A percentile compares a stretch with the other conserved stretches of the same genome.
Evolutionary conservation across 2,797 vertebrate species (phyloP).

Genomic region (Chrysocyon brachyurus): DNA sequence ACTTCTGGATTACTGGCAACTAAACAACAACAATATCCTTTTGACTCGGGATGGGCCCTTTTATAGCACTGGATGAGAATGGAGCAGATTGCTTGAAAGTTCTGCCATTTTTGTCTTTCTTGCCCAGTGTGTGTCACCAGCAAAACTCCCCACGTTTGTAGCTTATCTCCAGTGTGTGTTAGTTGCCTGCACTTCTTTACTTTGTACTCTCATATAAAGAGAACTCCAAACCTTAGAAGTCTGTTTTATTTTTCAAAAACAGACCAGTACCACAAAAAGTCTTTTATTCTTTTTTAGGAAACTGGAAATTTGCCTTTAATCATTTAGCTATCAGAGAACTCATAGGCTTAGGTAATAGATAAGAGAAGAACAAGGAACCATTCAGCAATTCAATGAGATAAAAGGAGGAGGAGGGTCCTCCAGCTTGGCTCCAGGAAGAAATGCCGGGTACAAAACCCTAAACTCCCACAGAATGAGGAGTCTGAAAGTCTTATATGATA

Average conservation of each 20-base stretch:
- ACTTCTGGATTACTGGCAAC: not conserved
- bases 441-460: not conserved
- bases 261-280: not conserved
- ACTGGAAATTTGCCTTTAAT: conserved; percentile 47
- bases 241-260: conserved; percentile 43
- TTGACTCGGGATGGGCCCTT: not conserved
- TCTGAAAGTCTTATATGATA: not conserved
- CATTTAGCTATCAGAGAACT: conserved; percentile 50
- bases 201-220: not conserved
- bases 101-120: not conserved
- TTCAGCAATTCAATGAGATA: conserved; percentile 18
- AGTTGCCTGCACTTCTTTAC: not conserved
- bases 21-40: not conserved
- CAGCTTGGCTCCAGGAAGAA: not conserved
- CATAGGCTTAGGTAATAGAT: conserved; percentile 24
- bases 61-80: not conserved
- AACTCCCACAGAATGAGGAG: not conserved
- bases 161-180: not conserved
- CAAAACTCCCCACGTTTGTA: not conserved
- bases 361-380: not conserved
- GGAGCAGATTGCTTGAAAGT: not conserved
- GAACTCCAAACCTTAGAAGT: not conserved
- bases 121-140: not conserved
- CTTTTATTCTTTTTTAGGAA: conserved; percentile 43
- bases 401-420: not conserved